Conservation (phyloP, 2,888 invertebrate genomes). For the Aporophyla nigra region DNA sequence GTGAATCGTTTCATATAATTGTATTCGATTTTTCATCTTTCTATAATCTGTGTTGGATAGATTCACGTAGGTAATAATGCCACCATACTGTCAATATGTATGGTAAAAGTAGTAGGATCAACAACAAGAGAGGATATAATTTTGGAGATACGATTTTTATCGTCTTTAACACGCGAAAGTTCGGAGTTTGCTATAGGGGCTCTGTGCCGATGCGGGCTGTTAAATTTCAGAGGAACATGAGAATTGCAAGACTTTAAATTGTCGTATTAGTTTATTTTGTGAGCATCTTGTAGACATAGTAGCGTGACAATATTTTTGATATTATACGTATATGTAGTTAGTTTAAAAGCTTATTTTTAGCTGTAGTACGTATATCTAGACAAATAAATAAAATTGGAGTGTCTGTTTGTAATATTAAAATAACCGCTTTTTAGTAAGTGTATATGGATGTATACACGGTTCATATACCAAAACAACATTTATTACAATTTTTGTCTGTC, state of each 20-base stretch:
- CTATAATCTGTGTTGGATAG: not conserved
- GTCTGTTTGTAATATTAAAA: no score
- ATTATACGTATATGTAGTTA: no score
- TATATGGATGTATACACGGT: no score
- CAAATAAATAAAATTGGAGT: no score
- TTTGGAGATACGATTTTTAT: slow-evolving; percentile 47
- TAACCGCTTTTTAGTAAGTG: no score
- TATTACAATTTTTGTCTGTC: no score
- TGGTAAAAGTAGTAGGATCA: slow-evolving; percentile 31
- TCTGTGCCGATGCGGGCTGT: slow-evolving; percentile 42
- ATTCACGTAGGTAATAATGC: not conserved
- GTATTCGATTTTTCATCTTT: not conserved
- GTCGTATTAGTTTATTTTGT: not conserved
- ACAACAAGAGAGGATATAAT: slow-evolving; percentile 38
- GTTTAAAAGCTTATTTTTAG: no score
- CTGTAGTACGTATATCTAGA: no score
- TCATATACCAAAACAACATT: no score
- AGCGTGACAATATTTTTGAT: no score
- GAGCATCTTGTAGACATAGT: no score
- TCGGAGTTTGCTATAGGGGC: slow-evolving; percentile 50
- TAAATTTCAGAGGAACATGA: slow-evolving; percentile 20
- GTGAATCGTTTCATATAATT: not conserved
- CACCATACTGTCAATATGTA: slow-evolving; percentile 32
- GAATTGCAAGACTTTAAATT: slow-evolving; percentile 39
- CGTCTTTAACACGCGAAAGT: slow-evolving; percentile 43